Evolutionary conservation across 2,888 invertebrate species (phyloP), one percentile per base, ranked within the genome.

Genomic region (Thymelicus lineola): DNA sequence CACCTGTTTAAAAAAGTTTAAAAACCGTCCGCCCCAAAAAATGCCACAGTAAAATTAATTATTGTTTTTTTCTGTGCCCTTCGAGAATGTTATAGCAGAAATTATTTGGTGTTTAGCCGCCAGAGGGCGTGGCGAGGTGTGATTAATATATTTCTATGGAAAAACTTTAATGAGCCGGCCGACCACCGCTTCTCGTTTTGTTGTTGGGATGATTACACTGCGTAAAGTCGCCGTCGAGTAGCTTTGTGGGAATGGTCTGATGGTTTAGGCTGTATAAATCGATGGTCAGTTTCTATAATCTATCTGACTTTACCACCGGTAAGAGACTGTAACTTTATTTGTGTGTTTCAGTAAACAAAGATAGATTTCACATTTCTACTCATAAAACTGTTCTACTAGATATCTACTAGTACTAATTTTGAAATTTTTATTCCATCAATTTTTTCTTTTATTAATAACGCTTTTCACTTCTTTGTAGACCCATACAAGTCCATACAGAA

Each of bases 101-200:
- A 91, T 93, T 90, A 92, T 92, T 93, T 92, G 91, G 92, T 91
- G 86, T 91, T 93, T 93, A 90, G 88, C 91, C 90, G 90, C 84
- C 80, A 82, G 88, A 80, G 89, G 92, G 92, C 90, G 93, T 81
- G 88, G 90, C 78, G 66, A 74, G 76, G 76, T 78, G 82, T 91
- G 91, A 93, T 93, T 93, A 91, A 93, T 92, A 90, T 87, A 90
- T 87, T 91, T 90, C 89, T 90, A 87, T 86, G 87, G 87, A 90
- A 90, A 86, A 89, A 89, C 86, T 82, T 83, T 91, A 91, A 91
- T 90, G 89, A 91, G 85, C 83, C 82, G 74, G 77, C 74, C 79
- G 81, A 79, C 78, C 79, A 77, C 79, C 67, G 81, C 77, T 79
- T 76, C 78, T 77, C 62, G 75, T 79, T 80, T 78, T 78, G 73